Evolutionary conservation across 2,888 invertebrate species (phyloP), one percentile per base, ranked within the genome.

Genomic region (Branchellion lobata): DNA sequence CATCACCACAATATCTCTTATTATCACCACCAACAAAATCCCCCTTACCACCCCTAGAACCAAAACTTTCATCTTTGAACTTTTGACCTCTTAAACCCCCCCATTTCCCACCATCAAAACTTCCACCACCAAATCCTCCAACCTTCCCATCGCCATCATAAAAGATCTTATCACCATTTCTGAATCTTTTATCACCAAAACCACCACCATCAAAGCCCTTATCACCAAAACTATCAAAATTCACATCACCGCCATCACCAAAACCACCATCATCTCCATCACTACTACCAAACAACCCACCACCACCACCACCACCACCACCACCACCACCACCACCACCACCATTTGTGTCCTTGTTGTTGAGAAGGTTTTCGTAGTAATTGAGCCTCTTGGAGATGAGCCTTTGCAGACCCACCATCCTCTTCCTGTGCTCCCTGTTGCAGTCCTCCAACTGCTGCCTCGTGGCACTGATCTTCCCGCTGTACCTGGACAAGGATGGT

Each of bases 401-500:
- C n/a, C 51, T 47, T 53, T 75, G 29, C 18, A 75, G 33, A 11
- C 1, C 27, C 29, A 18, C 29, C 53, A 75, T 51, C 40, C 51
- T 75, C 51, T 27, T 47, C 34, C 51, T 27, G 2, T 75, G 75
- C 1, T 51, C 57, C 14, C 18, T 40, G 14, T 34, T 29, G 75
- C 31, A 75, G 31, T 75, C 53, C 1, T 21, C 27, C 31, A 75
- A 24, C 33, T 75, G 75, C 34, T 75, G 75, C 2, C 33, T 33
- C 0, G 75, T 75, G 27, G 57, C 51, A 29, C 53, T 53, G 21
- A 75, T 18, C 57, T 75, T 53, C 2, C 75, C 75, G 1, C 27
- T 31, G 33, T 8, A 40, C 14, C 40, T 40, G 40, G 14, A 8
- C n/a, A n/a, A n/a, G n/a, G n/a, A 8, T 40, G 40, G 40, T 40